Evolutionary conservation across 2,888 invertebrate genomes (phyloP).

Genomic region (Plebejus melissa): DNA sequence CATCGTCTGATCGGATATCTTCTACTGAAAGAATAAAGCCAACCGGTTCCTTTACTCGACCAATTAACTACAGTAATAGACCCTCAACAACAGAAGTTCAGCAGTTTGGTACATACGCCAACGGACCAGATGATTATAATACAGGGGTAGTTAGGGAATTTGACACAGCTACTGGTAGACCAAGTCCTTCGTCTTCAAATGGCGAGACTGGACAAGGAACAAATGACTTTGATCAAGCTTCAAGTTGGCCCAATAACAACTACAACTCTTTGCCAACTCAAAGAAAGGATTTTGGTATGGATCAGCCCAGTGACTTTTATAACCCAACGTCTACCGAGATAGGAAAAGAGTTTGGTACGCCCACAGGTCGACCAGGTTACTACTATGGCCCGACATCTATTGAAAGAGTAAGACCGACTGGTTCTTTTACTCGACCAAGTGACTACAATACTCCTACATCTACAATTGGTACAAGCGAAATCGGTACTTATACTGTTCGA

Average conservation of each 20-base stretch:
- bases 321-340: background rate
- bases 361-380: background rate
- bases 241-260: background rate
- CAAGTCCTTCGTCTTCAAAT: background rate
- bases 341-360: background rate
- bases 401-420: background rate
- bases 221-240: background rate
- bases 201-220: background rate
- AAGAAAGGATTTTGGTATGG: background rate
- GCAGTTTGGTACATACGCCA: background rate
- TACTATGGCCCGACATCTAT: background rate
- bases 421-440: background rate
- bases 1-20: background rate
- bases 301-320: background rate
- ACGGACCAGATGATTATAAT: background rate
- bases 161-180: background rate
- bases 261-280: background rate
- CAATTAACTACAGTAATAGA: no score
- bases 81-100: background rate
- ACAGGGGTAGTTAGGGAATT: background rate
- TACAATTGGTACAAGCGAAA: background rate
- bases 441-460: background rate
- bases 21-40: constrained; percentile 3
- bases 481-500: background rate
- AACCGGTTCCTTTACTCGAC: background rate